Evolutionary conservation across 2,888 invertebrate genomes (phyloP), one percentile per base, ranked within the genome.

Genomic region (Morpho achilles): DNA sequence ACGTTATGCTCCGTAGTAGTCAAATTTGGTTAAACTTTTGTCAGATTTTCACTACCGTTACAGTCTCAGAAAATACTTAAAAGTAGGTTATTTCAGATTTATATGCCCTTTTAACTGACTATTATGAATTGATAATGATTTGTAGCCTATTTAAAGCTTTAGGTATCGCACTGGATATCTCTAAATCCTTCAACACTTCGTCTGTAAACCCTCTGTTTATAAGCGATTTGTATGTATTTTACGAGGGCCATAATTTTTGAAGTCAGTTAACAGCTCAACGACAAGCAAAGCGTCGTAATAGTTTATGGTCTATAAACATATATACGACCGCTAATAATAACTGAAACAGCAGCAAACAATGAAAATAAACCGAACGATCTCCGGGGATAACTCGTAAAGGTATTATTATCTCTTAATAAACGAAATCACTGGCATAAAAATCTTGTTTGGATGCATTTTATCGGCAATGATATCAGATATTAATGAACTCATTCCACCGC

Each of bases 391-490:
- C 81, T 81, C 87, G 80, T 88, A 88, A 87, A 87, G 88, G 89
- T 88, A 84, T 80, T 82, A 84, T 87, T 87, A 88, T 87, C 83
- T 88, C 88, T 87, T 84, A 85, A 88, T 89, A 88, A 88, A 87
- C 78, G 72, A 73, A 86, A 82, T 80, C 80, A 72, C 70, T 69
- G 75, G 76, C 71, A 75, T 86, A 84, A 87, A 87, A 88, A 81
- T 80, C 77, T 80, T 82, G 77, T 81, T 80, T 74, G 77, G 72
- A 74, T 82, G 77, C 79, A 77, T 79, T 84, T 84, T 82, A 83
- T 80, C 73, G 80, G 68, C 65, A 67, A 64, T 67, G 66, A 72
- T 79, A 77, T 76, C 73, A 72, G 70, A 72, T 74, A 80, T 82
- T 82, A 79, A 84, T 81, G 76, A 74, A 76, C 69, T 73, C 74